These are phyloP conservation scores for Oryzaephilus surinamensis DNA, from an alignment of 1,140 invertebrate species.

Conservation along the genomic window DNA sequence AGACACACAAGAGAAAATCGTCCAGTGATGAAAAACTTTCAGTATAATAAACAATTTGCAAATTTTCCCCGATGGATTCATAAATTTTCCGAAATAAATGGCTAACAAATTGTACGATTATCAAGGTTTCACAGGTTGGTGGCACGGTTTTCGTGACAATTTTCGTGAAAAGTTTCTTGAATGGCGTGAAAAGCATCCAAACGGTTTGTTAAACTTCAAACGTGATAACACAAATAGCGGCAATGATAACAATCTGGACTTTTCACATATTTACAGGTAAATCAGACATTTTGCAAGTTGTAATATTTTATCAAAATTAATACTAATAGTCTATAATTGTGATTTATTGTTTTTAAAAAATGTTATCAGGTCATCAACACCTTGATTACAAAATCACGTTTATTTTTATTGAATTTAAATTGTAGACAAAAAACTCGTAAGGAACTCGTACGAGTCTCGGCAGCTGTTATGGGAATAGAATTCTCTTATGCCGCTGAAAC, in stretches of 20 bases:
- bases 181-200: constrained; percentile 47
- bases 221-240: background rate
- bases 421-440: constrained; percentile 65
- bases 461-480: constrained; percentile 94
- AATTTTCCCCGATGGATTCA: too few species aligned
- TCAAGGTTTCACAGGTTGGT: constrained; percentile 57
- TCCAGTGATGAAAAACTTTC: too few species aligned
- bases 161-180: constrained; percentile 45
- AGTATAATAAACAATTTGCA: too few species aligned
- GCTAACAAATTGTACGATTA: constrained; percentile 73
- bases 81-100: constrained; percentile 10
- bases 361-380: background rate
- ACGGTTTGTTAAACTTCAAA: constrained; percentile 35
- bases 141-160: constrained; percentile 56
- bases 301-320: constrained; percentile 1
- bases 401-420: background rate
- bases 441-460: constrained; percentile 79
- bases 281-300: constrained; percentile 6
- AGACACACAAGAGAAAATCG: too few species aligned
- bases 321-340: constrained; percentile 2
- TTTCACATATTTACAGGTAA: constrained; percentile 68
- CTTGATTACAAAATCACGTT: background rate
- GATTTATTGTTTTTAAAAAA: background rate
- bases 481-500: constrained; percentile 96
- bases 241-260: constrained; percentile 42